These are phyloP conservation scores for Cottus gobio DNA, from an alignment of 2,113 vertebrate genomes.

Conservation along the genomic window DNA sequence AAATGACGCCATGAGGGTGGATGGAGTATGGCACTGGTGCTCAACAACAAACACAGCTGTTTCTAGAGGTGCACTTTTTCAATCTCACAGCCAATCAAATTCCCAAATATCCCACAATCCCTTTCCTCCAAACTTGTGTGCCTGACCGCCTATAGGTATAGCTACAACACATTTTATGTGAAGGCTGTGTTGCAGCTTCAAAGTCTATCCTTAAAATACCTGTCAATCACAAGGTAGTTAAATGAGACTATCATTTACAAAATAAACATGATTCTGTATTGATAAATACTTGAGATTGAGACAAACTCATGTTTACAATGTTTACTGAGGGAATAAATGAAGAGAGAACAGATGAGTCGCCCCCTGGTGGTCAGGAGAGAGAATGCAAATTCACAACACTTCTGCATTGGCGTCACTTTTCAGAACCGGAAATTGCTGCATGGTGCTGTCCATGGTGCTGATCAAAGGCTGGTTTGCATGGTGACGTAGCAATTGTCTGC, in stretches of 20 bases:
- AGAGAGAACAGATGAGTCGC: not conserved
- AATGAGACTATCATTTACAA: not conserved
- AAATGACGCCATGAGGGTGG: not conserved
- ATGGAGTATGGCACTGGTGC: not conserved
- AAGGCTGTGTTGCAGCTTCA: not conserved
- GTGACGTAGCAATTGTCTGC: not conserved
- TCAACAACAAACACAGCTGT: not conserved
- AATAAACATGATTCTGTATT: not conserved
- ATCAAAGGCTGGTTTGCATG: not conserved
- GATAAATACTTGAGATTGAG: not conserved
- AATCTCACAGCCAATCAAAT: constrained; percentile 8
- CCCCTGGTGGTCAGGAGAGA: not conserved
- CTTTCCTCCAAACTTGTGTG: not conserved
- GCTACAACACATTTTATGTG: not conserved
- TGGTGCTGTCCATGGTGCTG: not conserved
- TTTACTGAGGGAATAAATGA: not conserved
- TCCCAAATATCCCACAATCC: not conserved
- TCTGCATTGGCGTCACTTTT: too few species aligned
- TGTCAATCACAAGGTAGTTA: not conserved
- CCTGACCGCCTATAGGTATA: not conserved
- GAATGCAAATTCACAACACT: not conserved
- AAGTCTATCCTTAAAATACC: not conserved
- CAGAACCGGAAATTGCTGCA: too few species aligned
- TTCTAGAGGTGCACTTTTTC: not conserved
- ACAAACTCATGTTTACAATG: not conserved